Evolutionary conservation across 1,140 invertebrate genomes (phyloP).

Genomic region (Drosophila insularis): DNA sequence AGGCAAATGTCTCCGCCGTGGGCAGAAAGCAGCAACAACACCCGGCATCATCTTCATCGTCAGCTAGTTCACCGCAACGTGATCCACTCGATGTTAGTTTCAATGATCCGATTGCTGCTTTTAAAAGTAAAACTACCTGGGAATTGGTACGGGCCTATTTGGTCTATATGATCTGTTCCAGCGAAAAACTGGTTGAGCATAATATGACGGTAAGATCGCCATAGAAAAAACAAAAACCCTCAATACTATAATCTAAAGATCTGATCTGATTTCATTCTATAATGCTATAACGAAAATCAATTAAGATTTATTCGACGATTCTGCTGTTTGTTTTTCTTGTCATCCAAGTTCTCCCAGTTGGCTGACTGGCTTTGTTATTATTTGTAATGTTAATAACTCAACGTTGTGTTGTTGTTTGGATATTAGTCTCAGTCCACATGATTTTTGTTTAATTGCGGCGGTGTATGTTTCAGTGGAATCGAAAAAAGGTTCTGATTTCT

Average conservation of each 20-base stretch:
- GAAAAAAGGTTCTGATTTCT: neutral
- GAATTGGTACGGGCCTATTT: constrained; percentile 96
- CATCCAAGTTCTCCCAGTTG: neutral
- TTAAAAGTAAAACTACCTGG: constrained; percentile 97
- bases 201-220: constrained; percentile 92
- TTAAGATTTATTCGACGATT: neutral
- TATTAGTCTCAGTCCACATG: neutral
- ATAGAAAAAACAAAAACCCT: neutral
- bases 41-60: neutral
- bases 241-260: constrained; percentile 2
- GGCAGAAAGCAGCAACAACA: neutral
- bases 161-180: constrained; percentile 96
- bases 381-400: neutral
- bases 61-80: constrained; percentile 82
- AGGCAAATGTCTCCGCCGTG: constrained; percentile 5
- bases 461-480: neutral
- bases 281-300: neutral
- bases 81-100: constrained; percentile 95
- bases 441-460: neutral
- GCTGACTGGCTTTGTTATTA: too few relatives aligned
- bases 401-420: neutral
- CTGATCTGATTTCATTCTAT: constrained; percentile 8
- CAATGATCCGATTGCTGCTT: constrained; percentile 90
- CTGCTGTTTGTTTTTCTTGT: constrained; percentile 1
- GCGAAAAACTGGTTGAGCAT: constrained; percentile 95